These are phyloP conservation scores for Epinephelus coioides DNA, from an alignment of 2,797 vertebrate genomes.

Conservation along the genomic window DNA sequence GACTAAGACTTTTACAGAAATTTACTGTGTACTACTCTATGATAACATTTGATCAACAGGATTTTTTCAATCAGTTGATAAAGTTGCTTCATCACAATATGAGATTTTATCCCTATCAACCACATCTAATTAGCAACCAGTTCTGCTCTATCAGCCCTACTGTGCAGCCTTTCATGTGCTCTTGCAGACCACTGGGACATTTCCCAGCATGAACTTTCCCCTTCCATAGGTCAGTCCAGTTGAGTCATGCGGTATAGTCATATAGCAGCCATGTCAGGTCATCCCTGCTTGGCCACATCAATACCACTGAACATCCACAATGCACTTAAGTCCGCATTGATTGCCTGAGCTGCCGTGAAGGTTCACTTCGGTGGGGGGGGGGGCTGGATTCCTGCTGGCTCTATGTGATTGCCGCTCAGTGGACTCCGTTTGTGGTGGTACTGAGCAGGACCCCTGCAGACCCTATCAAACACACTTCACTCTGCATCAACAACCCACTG, in stretches of 20 bases:
- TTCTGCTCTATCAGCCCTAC: not conserved
- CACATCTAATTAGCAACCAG: not conserved
- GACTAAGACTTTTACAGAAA: too few relatives aligned
- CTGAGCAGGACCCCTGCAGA: constrained; percentile 39
- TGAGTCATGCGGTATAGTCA: not conserved
- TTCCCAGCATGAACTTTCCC: not conserved
- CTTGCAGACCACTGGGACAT: not conserved
- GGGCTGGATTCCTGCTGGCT: constrained; percentile 31
- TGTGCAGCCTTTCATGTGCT: not conserved
- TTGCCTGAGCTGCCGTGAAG: constrained; percentile 21
- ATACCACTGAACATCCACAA: constrained; percentile 11
- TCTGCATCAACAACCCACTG: constrained; percentile 22
- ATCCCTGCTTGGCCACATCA: not conserved
- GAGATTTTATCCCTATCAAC: not conserved
- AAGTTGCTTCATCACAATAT: too few relatives aligned
- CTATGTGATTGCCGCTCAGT: constrained; percentile 50
- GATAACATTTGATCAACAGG: too few relatives aligned
- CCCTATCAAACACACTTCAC: constrained; percentile 47
- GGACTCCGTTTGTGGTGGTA: constrained; percentile 14
- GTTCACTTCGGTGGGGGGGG: constrained; percentile 19
- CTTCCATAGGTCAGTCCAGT: not conserved
- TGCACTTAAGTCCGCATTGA: constrained; percentile 39
- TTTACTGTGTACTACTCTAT: too few relatives aligned
- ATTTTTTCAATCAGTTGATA: too few relatives aligned
- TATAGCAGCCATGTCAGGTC: constrained; percentile 10